A percentile compares a stretch with the other conserved stretches of the same genome.
phyloP scores from a whole-genome alignment of 2,888 invertebrate genomes.

The Cephus pulcher region DNA sequence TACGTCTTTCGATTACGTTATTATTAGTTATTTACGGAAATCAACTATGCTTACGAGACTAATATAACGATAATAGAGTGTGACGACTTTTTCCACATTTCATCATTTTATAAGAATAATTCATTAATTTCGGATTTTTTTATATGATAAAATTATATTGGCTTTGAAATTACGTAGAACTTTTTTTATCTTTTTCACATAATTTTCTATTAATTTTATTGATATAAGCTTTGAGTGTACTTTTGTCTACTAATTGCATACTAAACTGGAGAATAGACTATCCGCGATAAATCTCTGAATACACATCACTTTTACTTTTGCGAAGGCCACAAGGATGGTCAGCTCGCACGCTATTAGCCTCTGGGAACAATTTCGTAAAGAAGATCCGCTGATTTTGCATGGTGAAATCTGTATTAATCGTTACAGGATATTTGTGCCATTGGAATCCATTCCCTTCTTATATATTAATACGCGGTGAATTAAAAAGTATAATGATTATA shows the following conservation, averaged over 20 bases:
- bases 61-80: neutral
- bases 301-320: neutral
- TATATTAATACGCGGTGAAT: neutral
- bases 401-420: neutral
- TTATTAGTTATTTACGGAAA: neutral
- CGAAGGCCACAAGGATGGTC: neutral
- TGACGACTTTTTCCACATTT: neutral
- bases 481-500: neutral
- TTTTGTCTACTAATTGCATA: neutral
- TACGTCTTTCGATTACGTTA: neutral
- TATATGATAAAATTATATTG: neutral
- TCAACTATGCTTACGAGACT: neutral
- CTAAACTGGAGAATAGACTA: neutral
- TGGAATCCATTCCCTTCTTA: neutral
- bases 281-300: neutral
- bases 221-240: neutral
- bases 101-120: neutral
- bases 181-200: neutral
- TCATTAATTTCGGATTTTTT: neutral
- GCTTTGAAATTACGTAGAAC: neutral
- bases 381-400: neutral
- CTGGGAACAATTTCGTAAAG: neutral
- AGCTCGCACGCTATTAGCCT: neutral
- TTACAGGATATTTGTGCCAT: neutral
- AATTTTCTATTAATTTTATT: neutral